Evolutionary conservation across 2,113 vertebrate genomes (phyloP), one percentile per base, ranked within the genome.

Genomic region (Pipa parva): DNA sequence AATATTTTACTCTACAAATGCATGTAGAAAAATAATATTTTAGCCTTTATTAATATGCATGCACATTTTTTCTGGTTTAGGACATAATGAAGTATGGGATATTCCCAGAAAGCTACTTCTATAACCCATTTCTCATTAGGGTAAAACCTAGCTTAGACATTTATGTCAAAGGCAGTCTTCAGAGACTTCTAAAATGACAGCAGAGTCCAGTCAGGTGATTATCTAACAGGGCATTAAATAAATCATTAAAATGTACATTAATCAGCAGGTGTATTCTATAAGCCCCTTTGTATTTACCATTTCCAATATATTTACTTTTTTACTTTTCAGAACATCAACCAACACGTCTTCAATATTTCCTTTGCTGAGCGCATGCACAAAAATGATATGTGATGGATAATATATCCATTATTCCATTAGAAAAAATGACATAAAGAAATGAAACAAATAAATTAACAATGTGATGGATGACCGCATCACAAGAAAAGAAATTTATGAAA

Each of bases 161-260:
- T 68, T 59, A 68, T 68, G 65, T 68, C 65, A 68, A 68, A 46
- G 65, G 46, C 65, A 68, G 65, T 59, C 65, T 68, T 18, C 56
- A 42, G 63, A 66, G 63, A 59, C 64, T 50, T 18, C 29, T 51
- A 33, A 61, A 57, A 70, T 45, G 49, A 60, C 58, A 61, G 48
- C 33, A 60, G 54, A 56, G 65, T 58, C 56, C 65, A 59, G 26
- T 59, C 46, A 59, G 27, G 37, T 36, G 56, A 68, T 59, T 61
- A 60, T 68, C 33, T 70, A 60, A 33, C 57, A 51, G 33, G 9
- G 51, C 57, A 68, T 68, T 51, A 68, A 60, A 59, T 54, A 24
- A 61, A 61, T 61, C 60, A 52, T 70, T 49, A 42, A 70, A 61
- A 61, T 31, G 56, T 58, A 59, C 65, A 68, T 68, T 68, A 68